Conservation (phyloP, 2,797 vertebrate genomes). For the Thamnophis elegans region DNA sequence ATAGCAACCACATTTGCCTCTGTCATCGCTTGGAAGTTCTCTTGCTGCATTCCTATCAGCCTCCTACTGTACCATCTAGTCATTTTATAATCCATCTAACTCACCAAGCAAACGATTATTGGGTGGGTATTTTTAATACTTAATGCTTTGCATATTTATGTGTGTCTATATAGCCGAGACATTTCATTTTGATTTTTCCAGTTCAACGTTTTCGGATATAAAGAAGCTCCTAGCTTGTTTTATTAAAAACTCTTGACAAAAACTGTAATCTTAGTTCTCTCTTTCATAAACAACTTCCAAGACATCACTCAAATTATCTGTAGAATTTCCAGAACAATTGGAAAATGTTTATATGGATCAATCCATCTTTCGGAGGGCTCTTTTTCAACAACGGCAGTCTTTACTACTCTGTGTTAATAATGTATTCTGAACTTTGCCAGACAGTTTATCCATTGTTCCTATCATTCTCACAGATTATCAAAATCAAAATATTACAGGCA, state of each 20-base stretch:
- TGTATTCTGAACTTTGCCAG: background rate
- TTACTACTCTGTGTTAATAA: background rate
- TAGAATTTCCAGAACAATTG: background rate
- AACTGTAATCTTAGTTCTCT: background rate
- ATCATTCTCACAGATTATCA: background rate
- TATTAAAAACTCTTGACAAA: background rate
- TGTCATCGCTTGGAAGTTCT: background rate
- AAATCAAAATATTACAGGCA: background rate
- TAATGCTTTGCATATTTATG: background rate
- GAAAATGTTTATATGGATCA: background rate
- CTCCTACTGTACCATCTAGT: slow-evolving; percentile 13
- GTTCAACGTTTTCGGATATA: background rate
- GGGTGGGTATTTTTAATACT: slow-evolving; percentile 14
- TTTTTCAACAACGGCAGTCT: background rate
- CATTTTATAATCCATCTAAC: slow-evolving; percentile 13
- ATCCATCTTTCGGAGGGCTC: background rate
- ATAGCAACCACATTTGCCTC: slow-evolving; percentile 33
- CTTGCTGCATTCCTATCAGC: slow-evolving; percentile 3
- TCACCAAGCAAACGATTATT: slow-evolving; percentile 3
- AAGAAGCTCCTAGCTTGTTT: background rate
- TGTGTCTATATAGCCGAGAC: background rate
- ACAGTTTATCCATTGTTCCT: background rate
- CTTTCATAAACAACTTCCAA: background rate
- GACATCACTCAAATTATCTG: background rate
- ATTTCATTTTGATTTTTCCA: background rate